Conservation (phyloP, 2,888 invertebrate genomes). For the Craniophora ligustri region DNA sequence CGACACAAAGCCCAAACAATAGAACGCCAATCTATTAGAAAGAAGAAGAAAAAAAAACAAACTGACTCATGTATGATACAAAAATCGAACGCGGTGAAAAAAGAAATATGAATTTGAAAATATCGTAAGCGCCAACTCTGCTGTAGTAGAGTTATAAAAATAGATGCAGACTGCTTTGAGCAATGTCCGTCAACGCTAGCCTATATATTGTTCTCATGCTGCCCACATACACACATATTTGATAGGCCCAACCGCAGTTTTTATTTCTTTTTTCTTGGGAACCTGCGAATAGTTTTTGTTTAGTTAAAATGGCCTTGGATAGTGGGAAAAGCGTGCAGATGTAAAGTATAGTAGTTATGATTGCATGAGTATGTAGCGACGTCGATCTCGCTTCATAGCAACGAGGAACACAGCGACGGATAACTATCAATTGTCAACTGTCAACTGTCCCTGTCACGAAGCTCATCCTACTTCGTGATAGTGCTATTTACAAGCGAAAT, state of each 20-base stretch:
- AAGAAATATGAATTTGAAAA: conserved; percentile 58
- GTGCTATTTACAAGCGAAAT: no score
- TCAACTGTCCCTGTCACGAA: no score
- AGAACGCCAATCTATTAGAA: conserved; percentile 18
- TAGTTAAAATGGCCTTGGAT: conserved; percentile 39
- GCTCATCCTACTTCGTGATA: no score
- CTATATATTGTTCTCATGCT: conserved; percentile 69
- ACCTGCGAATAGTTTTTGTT: conserved; percentile 48
- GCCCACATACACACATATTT: conserved; percentile 50
- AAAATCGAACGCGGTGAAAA: conserved; percentile 26
- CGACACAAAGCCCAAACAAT: conserved; percentile 16
- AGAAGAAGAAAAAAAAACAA: conserved; percentile 28
- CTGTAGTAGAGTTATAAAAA: conserved; percentile 68
- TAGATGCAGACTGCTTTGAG: conserved; percentile 67
- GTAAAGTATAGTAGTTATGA: conserved; percentile 31
- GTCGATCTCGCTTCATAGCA: not conserved
- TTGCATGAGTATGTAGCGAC: not conserved
- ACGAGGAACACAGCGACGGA: no score
- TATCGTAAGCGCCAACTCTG: conserved; percentile 56
- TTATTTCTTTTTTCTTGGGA: conserved; percentile 56
- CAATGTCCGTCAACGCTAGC: conserved; percentile 72
- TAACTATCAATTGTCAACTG: no score
- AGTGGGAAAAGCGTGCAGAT: conserved; percentile 41
- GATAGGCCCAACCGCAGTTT: conserved; percentile 53
- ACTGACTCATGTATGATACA: conserved; percentile 37